A percentile compares a stretch with the other conserved stretches of the same genome.
Conservation (phyloP, 2,113 vertebrate species). For the Muntiacus reevesi region DNA sequence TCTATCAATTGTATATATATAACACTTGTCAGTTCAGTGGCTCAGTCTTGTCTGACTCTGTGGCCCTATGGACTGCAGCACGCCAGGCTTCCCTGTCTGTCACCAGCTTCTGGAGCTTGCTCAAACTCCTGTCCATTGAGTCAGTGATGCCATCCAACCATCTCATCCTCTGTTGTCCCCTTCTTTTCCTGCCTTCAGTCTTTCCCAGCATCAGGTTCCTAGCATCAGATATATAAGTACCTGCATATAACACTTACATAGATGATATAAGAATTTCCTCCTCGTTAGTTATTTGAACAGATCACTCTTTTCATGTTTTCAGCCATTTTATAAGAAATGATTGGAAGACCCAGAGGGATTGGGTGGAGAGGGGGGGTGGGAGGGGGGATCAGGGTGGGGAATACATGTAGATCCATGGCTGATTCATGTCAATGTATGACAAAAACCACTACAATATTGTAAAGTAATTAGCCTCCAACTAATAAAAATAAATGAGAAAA, state of each 20-base stretch:
- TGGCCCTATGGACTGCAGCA: neutral
- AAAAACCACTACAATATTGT: no score
- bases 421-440: no score
- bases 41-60: neutral
- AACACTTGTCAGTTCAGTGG: neutral
- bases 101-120: neutral
- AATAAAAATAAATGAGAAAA: no score
- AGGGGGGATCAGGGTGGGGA: no score
- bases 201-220: neutral
- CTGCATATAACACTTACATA: neutral
- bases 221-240: neutral
- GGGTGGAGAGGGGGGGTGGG: no score
- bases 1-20: neutral
- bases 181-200: neutral
- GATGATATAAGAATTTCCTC: neutral
- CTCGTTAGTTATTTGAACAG: neutral
- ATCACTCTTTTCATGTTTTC: conserved; percentile 23
- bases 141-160: neutral
- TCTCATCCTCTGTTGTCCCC: neutral
- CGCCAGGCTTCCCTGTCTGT: neutral
- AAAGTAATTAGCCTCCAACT: no score
- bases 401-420: no score
- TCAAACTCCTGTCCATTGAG: neutral
- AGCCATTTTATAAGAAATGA: neutral
- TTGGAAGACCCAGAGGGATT: neutral